These are phyloP conservation scores for Dryobotodes eremita DNA, from an alignment of 2,888 invertebrate genomes.

Conservation along the genomic window DNA sequence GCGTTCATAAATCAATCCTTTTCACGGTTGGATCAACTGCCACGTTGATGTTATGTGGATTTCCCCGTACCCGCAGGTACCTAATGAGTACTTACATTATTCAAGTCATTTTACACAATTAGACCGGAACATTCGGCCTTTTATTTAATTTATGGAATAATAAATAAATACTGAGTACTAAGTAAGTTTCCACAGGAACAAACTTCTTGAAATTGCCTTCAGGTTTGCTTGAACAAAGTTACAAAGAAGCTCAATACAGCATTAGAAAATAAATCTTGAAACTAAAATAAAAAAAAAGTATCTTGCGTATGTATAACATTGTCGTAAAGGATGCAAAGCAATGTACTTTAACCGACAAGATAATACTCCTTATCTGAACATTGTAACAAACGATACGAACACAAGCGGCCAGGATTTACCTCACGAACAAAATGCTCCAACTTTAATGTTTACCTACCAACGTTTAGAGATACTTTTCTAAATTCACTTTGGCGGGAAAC, in stretches of 20 bases:
- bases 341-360: slow-evolving; percentile 21
- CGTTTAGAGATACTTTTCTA: slow-evolving; percentile 55
- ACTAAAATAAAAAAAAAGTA: slow-evolving; percentile 27
- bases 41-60: slow-evolving; percentile 4
- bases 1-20: slow-evolving; percentile 35
- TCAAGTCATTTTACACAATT: slow-evolving; percentile 37
- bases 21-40: slow-evolving; percentile 25
- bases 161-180: slow-evolving; percentile 17
- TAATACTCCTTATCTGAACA: slow-evolving; percentile 41
- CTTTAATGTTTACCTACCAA: slow-evolving; percentile 38
- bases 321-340: slow-evolving; percentile 46
- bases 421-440: slow-evolving; percentile 48
- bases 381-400: slow-evolving; percentile 53
- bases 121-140: not conserved
- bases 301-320: slow-evolving; percentile 24
- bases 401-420: slow-evolving; percentile 41
- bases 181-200: not conserved
- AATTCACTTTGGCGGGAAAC: slow-evolving; percentile 56
- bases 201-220: not conserved
- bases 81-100: slow-evolving; percentile 38
- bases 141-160: slow-evolving; percentile 36
- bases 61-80: slow-evolving; percentile 6
- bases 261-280: slow-evolving; percentile 31
- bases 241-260: slow-evolving; percentile 10
- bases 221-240: not conserved